A percentile compares a stretch with the other conserved stretches of the same genome.
Conservation (phyloP, 2,797 vertebrate species). For the Macrochelys suwanniensis region DNA sequence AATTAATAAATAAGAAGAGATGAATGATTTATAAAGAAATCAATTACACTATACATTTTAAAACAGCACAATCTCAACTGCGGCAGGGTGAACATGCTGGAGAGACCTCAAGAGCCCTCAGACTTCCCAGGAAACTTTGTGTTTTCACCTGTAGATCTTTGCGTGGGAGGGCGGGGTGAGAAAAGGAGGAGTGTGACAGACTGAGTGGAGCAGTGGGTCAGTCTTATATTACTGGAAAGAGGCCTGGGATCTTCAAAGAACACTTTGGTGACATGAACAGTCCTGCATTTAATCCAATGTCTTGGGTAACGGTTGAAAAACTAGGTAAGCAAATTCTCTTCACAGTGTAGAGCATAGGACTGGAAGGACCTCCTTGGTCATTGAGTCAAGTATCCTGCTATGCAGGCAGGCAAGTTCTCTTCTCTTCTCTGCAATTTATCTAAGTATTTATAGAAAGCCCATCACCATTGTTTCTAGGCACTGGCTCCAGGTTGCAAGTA, state of each 20-base stretch:
- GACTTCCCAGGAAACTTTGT: constrained; percentile 39
- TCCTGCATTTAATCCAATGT: background rate
- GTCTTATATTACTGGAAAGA: background rate
- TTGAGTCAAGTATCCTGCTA: background rate
- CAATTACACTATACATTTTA: constrained; percentile 82
- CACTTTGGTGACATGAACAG: background rate
- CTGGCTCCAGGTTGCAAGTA: background rate
- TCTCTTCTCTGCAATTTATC: background rate
- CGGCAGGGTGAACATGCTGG: constrained; percentile 18
- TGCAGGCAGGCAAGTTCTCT: background rate
- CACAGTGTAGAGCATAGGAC: background rate
- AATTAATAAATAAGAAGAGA: constrained; percentile 85
- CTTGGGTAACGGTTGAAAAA: background rate
- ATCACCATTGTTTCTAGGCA: background rate
- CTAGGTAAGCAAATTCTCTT: background rate
- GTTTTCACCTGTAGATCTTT: background rate
- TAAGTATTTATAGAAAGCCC: background rate
- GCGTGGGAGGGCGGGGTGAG: background rate
- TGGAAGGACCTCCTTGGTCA: background rate
- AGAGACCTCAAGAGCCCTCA: constrained; percentile 44
- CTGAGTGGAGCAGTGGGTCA: background rate
- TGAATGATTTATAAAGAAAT: constrained; percentile 84
- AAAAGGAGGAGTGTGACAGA: background rate
- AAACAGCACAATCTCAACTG: constrained; percentile 61
- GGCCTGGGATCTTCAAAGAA: background rate